Conservation (phyloP, 92 coral and sea anemone species). For the Pocillopora grandis region DNA sequence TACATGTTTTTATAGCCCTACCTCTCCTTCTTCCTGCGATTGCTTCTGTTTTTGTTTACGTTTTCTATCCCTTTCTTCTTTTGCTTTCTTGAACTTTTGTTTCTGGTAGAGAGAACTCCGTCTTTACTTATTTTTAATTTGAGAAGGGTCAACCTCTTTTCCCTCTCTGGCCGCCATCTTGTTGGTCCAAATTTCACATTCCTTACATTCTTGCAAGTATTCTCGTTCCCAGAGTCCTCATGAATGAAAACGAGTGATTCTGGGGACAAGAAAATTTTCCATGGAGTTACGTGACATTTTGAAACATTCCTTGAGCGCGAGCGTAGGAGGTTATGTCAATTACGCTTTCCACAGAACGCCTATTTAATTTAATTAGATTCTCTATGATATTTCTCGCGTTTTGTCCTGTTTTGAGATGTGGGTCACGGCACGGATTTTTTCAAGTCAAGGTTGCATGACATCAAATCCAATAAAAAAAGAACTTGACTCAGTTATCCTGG, state of each 20-base stretch:
- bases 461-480: no score
- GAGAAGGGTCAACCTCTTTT: slow-evolving; percentile 24
- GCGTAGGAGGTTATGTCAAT: no score
- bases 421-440: not conserved
- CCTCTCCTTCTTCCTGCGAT: slow-evolving; percentile 69
- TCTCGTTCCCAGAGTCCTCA: no score
- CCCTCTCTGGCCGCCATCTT: slow-evolving; percentile 81
- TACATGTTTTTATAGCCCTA: slow-evolving; percentile 22
- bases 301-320: no score
- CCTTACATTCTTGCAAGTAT: not conserved
- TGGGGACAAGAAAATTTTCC: no score
- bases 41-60: slow-evolving; percentile 82
- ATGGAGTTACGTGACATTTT: no score
- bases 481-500: not conserved
- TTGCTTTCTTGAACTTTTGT: slow-evolving; percentile 75
- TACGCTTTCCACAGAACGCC: no score
- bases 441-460: not conserved
- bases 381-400: not conserved
- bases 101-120: slow-evolving; percentile 69
- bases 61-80: slow-evolving; percentile 84
- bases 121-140: slow-evolving; percentile 68
- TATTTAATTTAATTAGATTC: not conserved
- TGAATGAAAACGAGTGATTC: no score
- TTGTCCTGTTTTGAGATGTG: not conserved
- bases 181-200: not conserved